Percentiles rank a stretch among this genome's conserved stretches.
Conservation (phyloP, 1,140 invertebrate genomes). For the Fopius arisanus region DNA sequence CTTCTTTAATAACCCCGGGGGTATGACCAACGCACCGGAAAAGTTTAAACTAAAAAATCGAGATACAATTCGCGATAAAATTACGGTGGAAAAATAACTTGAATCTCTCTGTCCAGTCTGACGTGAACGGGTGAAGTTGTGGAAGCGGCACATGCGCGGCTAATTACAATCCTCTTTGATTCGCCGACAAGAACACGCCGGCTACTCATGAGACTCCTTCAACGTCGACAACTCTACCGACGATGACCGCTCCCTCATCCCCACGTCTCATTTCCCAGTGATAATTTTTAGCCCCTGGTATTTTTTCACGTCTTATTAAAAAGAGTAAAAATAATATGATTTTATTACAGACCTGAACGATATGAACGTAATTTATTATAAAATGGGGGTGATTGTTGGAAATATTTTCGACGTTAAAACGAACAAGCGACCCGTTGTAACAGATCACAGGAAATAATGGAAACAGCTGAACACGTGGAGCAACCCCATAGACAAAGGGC, state of each 20-base stretch:
- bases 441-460: no score
- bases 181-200: slow-evolving; percentile 31
- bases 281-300: no score
- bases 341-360: no score
- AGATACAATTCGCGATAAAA: not conserved
- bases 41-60: not conserved
- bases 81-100: not conserved
- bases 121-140: slow-evolving; percentile 12
- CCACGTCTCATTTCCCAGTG: not conserved
- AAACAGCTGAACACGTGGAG: no score
- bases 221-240: not conserved
- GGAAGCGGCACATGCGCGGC: slow-evolving; percentile 42
- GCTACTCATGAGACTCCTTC: slow-evolving; percentile 21
- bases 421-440: no score
- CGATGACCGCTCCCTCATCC: not conserved
- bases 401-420: no score
- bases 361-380: no score
- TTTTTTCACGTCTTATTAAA: no score
- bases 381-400: no score
- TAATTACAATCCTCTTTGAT: slow-evolving; percentile 46
- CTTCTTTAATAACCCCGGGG: no score
- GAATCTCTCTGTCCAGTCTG: not conserved
- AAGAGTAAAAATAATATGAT: no score
- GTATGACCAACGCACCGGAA: not conserved
- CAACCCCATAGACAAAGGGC: no score